Percentiles rank a stretch among this genome's conserved stretches.
Conservation (phyloP, 2,797 vertebrate species). For the Clarias laeviceps region DNA sequence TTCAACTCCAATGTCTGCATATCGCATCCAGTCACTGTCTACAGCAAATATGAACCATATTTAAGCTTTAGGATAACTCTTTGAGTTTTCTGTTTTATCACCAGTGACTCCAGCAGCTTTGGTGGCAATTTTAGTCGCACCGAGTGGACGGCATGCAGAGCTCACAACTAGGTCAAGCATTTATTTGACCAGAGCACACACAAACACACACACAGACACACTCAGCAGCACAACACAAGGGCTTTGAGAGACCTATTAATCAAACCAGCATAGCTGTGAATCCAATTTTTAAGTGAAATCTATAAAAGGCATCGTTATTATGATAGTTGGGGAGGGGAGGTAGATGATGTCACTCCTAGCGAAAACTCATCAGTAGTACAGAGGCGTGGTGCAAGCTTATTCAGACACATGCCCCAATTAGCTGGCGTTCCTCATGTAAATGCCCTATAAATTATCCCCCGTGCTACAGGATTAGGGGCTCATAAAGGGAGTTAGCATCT, state of each 20-base stretch:
- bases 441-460: slow-evolving; percentile 98
- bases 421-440: slow-evolving; percentile 98
- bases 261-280: slow-evolving; percentile 6
- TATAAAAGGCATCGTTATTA: slow-evolving; percentile 60
- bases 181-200: slow-evolving; percentile 9
- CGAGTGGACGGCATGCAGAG: background rate
- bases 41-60: slow-evolving; percentile 20
- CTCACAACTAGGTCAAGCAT: slow-evolving; percentile 50
- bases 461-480: slow-evolving; percentile 94
- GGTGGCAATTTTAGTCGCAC: slow-evolving; percentile 5
- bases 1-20: slow-evolving; percentile 43
- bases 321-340: slow-evolving; percentile 46
- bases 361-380: slow-evolving; percentile 80
- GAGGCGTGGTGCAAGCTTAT: slow-evolving; percentile 86
- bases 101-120: background rate
- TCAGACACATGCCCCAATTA: slow-evolving; percentile 99
- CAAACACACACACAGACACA: background rate
- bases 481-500: slow-evolving; percentile 96
- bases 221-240: background rate
- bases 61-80: slow-evolving; percentile 6
- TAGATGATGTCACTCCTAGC: slow-evolving; percentile 56
- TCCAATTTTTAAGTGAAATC: slow-evolving; percentile 29
- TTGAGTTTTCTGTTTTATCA: background rate
- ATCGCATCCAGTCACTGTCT: slow-evolving; percentile 34
- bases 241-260: slow-evolving; percentile 15